Evolutionary conservation across 2,888 invertebrate species (phyloP), one percentile per base, ranked within the genome.

Genomic region (Bombylius major): DNA sequence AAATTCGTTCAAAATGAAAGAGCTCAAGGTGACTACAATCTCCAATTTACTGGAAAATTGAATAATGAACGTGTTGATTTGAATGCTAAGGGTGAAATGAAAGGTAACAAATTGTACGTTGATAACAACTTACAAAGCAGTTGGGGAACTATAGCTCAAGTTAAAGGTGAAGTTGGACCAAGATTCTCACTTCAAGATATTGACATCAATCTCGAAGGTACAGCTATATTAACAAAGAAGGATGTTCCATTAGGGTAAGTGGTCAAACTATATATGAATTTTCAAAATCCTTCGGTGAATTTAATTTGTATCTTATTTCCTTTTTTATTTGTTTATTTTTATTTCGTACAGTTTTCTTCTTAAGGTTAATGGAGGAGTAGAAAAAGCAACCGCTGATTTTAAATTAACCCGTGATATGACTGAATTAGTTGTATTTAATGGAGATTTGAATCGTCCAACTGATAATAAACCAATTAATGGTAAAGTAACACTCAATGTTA

Each of bases 21-120:
- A 44, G 64, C 70, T 1, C 61, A 65, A 2, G 64, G 66, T 12
- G 70, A 72, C 34, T 79, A 79, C 4, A 81, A 82, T 54, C 62
- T 86, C 0, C 78, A 82, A 23, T 75, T 85, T 1, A 81, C 82
- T 61, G 75, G 78, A 1, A 77, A 77, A 52, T 69, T 75, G 0
- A 72, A 73, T 47, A 65, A 69, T 34, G 65, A 73, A 36, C 66
- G 63, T 13, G 53, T 72, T 5, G 67, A 71, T 33, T 6, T 73
- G 3, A 58, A 63, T 4, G 63, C 69, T 0, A 68, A 68, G 13
- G 61, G 65, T 34, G 66, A 68, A 5, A 70, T 75, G 23, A 73
- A 71, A 34, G 75, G 47, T 7, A 70, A 0, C 71, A 73, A 66
- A 66, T 61, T 60, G 42, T 61, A 13, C 59, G 66, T 60, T 1